Evolutionary conservation across 2,113 vertebrate genomes (phyloP).

Genomic region (Harpagus bidentatus): DNA sequence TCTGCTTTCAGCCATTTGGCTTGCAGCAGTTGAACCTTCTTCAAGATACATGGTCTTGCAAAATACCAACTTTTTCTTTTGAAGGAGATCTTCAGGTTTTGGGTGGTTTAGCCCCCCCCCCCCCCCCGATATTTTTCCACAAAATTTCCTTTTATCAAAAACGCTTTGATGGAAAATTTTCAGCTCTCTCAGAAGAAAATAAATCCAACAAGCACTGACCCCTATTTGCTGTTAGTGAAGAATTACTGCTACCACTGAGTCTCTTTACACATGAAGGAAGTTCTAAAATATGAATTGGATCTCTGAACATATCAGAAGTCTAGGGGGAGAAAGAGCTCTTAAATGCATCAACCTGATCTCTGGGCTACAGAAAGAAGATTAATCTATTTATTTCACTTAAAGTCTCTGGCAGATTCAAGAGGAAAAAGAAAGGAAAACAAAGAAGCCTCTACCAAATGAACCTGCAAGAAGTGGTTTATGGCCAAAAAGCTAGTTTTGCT

Average conservation of each 20-base stretch:
- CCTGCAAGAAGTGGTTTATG: neutral
- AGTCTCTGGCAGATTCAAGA: slow-evolving; percentile 12
- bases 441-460: neutral
- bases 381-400: slow-evolving; percentile 47
- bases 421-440: slow-evolving; percentile 4
- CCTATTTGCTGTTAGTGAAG: neutral
- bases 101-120: rapidly evolving
- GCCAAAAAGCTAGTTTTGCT: neutral
- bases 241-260: neutral
- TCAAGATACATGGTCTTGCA: neutral
- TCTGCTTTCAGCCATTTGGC: neutral
- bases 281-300: slow-evolving; percentile 31
- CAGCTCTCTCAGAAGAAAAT: neutral
- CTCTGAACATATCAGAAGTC: neutral
- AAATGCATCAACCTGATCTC: slow-evolving; percentile 30
- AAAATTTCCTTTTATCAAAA: neutral
- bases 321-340: slow-evolving; percentile 9
- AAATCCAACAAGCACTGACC: neutral
- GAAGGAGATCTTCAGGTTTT: neutral
- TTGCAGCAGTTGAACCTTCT: neutral
- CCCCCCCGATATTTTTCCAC: neutral
- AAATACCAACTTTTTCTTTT: neutral
- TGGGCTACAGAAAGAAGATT: neutral
- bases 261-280: slow-evolving; percentile 33
- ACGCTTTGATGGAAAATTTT: neutral